These are phyloP conservation scores for Mercenaria mercenaria DNA, from an alignment of 1,140 invertebrate genomes.

Conservation along the genomic window DNA sequence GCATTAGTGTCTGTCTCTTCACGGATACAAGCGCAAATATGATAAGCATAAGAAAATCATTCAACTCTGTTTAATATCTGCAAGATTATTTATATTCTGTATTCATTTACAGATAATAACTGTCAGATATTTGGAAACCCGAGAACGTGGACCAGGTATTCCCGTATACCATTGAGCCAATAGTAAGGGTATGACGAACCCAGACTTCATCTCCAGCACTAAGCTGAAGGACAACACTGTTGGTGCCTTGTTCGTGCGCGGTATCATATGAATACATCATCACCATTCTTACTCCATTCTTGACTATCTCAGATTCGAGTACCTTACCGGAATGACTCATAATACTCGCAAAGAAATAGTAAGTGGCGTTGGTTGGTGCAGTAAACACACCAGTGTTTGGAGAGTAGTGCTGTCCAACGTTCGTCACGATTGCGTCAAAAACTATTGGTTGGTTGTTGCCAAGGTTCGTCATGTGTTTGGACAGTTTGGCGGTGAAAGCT, in stretches of 20 bases:
- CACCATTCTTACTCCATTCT: neutral
- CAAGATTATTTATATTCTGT: too few relatives aligned
- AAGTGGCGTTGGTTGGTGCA: neutral
- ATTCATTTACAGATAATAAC: too few relatives aligned
- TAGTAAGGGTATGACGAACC: neutral
- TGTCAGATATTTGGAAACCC: constrained; percentile 29
- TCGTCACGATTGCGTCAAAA: neutral
- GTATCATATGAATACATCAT: constrained; percentile 28
- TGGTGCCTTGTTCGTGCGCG: neutral
- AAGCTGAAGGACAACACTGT: constrained; percentile 20
- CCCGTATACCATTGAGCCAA: neutral
- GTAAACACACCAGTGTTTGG: too few relatives aligned
- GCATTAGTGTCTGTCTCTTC: too few relatives aligned
- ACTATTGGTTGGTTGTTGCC: neutral
- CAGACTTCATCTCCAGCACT: neutral
- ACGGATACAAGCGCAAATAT: too few relatives aligned
- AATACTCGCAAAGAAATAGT: constrained; percentile 28
- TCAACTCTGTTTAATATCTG: too few relatives aligned
- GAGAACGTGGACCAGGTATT: constrained; percentile 10
- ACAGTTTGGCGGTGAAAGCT: neutral
- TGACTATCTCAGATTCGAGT: too few relatives aligned
- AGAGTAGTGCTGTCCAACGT: neutral
- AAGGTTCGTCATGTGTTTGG: neutral
- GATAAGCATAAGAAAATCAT: too few relatives aligned
- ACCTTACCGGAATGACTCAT: constrained; percentile 10